Evolutionary conservation across 64 coral and sea anemone genomes (phyloP), one percentile per base, ranked within the genome.

Genomic region (Hydrozoanthus tunicans): DNA sequence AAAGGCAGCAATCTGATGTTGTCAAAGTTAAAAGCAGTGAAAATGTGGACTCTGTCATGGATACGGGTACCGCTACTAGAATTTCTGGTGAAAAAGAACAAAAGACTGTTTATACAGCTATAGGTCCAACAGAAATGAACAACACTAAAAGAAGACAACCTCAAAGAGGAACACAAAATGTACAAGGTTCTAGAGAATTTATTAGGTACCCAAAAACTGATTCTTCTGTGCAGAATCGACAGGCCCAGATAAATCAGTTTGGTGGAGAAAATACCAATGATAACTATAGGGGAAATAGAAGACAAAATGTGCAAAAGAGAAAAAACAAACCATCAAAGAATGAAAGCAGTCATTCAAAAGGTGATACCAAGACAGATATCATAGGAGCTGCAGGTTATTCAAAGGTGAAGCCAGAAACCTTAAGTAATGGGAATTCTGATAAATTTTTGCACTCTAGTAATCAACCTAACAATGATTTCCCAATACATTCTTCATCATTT

Each of bases 31-130:
- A 64, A 56, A 78, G 64, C 53, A 17, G 56, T 90, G 7, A 10
- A 43, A n/a, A 80, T 55, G 25, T 59, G n/a, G 73, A 55, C 11
- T 79, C 5, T 59, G 59, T 53, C 14, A 68, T 23, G 5, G 60
- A 90, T 64, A 60, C 64, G 78, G 55, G 14, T 58, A 14, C 53
- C n/a, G 12, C 3, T 9, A 2, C 58, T 4, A 78, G 56, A 23
- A 5, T 53, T 90, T 79, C 73, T 20, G 76, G 53, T 64, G 59
- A 56, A 64, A 90, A 90, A 54, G 89, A 90, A 90, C 73, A 12
- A 64, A 90, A 51, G 15, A 90, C 10, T 59, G 63, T 0, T 77
- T 26, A 77, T 43, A 3, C n/a, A 51, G 59, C 54, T 77, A 13
- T 32, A 78, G 11, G 51, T 43, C 20, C 56, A 23, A 90, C 32